Evolutionary conservation across 2,888 invertebrate species (phyloP), one percentile per base, ranked within the genome.

Genomic region (Ophioninae sp.): DNA sequence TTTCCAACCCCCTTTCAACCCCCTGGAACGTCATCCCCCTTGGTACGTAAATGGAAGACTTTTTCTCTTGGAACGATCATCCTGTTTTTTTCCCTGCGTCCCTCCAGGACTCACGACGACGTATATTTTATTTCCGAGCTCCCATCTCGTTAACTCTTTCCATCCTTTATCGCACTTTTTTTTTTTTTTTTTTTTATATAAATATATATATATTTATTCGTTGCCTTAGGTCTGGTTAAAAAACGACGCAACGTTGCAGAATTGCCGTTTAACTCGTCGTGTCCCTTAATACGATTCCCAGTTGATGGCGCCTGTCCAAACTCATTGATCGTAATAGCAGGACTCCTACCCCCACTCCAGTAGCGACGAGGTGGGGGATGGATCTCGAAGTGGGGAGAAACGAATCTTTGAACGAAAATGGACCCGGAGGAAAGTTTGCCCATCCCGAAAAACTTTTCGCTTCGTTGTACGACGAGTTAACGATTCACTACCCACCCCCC

Each of bases 301-400:
- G 61, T 85, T 72, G 87, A 88, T 88, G 89, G 90, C 89, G 86
- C 67, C 84, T 85, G 88, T 90, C 89, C 90, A 90, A 90, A 87
- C 88, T 88, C 88, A 89, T 90, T 88, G 89, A 90, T 90, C 90
- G 88, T 85, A 85, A 88, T 87, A 88, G 80, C 76, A 74, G 75
- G 23, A 58, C 44, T 13, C 59, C 58, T 56, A 67, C 10, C n/a
- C 17, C 44, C 44, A n/a, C 41, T 39, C 39, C 37, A 23, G 63
- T 63, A 39, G 59, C 30, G 59, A 59, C n/a, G 59, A 72, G 22
- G 44, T 22, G 23, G 51, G 30, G 3, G 30, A 30, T 30, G 72
- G 44, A 72, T 39, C 61, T 59, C 51, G 51, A 51, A 17, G 51
- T n/a, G 59, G 22, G 59, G 59, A 10, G 37, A 7, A n/a, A 8